These are phyloP conservation scores for Arenaria interpres DNA, from an alignment of 2,113 vertebrate species.

Conservation along the genomic window DNA sequence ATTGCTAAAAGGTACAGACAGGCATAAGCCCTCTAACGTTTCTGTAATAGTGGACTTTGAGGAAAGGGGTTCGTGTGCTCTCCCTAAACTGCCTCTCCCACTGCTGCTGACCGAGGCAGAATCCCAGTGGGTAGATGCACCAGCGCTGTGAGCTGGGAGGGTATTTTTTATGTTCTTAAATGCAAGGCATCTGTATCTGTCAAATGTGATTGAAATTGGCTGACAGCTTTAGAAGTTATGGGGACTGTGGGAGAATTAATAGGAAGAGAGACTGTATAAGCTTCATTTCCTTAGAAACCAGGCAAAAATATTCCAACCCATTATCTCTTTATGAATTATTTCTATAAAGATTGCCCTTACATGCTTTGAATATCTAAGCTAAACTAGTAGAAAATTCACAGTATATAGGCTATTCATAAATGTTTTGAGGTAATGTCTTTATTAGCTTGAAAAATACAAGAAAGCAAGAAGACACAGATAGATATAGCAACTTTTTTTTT, in stretches of 20 bases:
- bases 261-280: not conserved
- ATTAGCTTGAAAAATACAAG: not conserved
- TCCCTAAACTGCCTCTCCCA: not conserved
- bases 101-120: not conserved
- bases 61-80: not conserved
- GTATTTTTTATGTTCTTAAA: not conserved
- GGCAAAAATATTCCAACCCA: constrained; percentile 31
- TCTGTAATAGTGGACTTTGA: not conserved
- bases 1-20: not conserved
- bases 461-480: not conserved
- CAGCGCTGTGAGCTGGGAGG: not conserved
- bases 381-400: not conserved
- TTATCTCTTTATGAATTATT: constrained; percentile 41
- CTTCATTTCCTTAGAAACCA: constrained; percentile 49
- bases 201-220: not conserved
- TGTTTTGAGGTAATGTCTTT: not conserved
- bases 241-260: not conserved
- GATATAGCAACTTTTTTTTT: not conserved
- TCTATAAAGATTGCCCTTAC: not conserved
- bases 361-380: constrained; percentile 13
- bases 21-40: not conserved
- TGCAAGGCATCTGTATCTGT: not conserved
- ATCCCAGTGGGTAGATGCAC: not conserved
- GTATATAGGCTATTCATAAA: not conserved
- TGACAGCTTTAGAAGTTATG: constrained; percentile 6